Evolutionary conservation across 2,797 vertebrate genomes (phyloP).

Genomic region (Tarsius wallacei): DNA sequence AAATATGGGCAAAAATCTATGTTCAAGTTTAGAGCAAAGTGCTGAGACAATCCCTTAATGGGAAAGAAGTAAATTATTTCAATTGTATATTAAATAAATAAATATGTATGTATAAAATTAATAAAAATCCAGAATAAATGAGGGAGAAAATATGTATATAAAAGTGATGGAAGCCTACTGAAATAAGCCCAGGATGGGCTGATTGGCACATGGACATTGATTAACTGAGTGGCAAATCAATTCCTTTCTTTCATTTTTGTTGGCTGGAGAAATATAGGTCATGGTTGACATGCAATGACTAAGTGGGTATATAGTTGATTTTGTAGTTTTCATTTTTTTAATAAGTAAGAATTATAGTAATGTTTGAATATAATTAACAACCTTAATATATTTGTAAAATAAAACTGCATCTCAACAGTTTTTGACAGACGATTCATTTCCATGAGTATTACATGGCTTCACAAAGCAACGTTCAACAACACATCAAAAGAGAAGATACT

Average conservation of each 20-base stretch:
- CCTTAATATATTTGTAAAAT: not conserved
- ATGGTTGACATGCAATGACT: not conserved
- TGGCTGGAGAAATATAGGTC: not conserved
- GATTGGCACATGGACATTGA: not conserved
- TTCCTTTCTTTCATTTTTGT: not conserved
- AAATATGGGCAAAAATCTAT: slow-evolving; percentile 85
- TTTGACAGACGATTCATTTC: not conserved
- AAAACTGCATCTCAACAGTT: not conserved
- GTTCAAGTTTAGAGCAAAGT: slow-evolving; percentile 83
- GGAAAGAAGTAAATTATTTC: not conserved
- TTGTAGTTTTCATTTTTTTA: not conserved
- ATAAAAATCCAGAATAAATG: slow-evolving; percentile 32
- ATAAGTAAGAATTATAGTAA: not conserved
- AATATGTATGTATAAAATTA: not conserved
- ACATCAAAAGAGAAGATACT: not conserved
- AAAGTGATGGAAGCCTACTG: slow-evolving; percentile 26
- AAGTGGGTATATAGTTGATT: not conserved
- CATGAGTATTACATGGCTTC: not conserved
- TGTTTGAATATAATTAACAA: not conserved
- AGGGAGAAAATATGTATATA: not conserved
- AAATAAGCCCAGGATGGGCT: not conserved
- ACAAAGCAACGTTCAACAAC: slow-evolving; percentile 38
- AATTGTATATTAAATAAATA: not conserved
- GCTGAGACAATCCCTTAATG: slow-evolving; percentile 56
- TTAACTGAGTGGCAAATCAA: not conserved